phyloP scores from a whole-genome alignment of 2,113 vertebrate genomes.

The Prunella himalayana region DNA sequence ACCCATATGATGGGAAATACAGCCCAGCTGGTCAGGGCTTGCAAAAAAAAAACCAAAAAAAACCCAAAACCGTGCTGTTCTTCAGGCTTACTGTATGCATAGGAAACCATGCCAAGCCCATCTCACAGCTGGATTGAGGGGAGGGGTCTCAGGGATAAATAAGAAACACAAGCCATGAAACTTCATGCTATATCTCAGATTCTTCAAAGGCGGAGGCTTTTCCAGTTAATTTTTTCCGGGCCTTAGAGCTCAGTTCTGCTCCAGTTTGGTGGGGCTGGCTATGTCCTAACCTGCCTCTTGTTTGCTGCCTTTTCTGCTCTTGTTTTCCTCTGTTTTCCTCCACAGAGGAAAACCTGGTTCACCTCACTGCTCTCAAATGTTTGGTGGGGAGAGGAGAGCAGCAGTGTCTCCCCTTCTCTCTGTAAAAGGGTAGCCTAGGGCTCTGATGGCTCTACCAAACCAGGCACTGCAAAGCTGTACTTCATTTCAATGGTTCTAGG shows the following conservation, averaged over 20 bases:
- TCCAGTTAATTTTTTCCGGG: neutral
- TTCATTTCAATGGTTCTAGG: neutral
- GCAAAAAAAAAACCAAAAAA: neutral
- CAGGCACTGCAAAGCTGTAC: neutral
- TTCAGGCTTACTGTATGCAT: neutral
- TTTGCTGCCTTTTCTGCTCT: neutral
- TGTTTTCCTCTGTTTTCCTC: neutral
- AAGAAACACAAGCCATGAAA: neutral
- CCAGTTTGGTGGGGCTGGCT: neutral
- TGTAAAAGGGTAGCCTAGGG: neutral
- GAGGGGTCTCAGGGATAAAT: neutral
- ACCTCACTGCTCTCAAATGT: neutral
- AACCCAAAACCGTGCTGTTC: neutral
- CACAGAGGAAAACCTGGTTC: neutral
- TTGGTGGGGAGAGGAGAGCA: fast-evolving
- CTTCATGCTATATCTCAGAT: fast-evolving
- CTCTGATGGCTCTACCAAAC: neutral
- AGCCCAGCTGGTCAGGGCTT: neutral
- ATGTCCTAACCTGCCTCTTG: neutral
- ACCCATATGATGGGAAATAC: neutral
- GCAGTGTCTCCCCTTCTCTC: neutral
- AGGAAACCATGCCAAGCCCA: neutral
- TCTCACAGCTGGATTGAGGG: neutral
- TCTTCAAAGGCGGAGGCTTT: neutral
- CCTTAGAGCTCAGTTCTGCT: neutral